Evolutionary conservation across 2,888 invertebrate genomes (phyloP), one percentile per base, ranked within the genome.

Genomic region (Geophilus truncorum): DNA sequence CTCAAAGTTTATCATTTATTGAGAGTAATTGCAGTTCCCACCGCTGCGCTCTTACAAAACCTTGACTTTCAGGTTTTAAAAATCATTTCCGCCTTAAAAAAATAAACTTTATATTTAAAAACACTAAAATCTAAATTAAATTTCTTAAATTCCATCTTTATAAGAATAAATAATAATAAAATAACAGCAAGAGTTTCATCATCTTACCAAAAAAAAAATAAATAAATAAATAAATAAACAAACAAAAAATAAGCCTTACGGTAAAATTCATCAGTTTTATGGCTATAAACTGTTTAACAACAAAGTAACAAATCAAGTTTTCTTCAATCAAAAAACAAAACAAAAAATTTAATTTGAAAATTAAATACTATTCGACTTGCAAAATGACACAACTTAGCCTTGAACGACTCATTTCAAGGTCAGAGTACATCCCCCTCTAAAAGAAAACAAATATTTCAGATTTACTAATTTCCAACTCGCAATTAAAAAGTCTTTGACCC

Each of bases 341-440:
- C 10, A 70, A 70, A 70, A 25, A 23, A 28, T 25, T 70, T 10
- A 25, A 70, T 15, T 70, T 28, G 25, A 12, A 4, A 70, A 28
- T 28, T 25, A 28, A 70, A 70, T n/a, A n/a, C 51, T 10, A 70
- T 70, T 70, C 70, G 28, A 70, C 9, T 70, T 70, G n/a, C n/a
- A 70, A n/a, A n/a, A 70, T 70, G 28, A 70, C 70, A 62, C 62
- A 62, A 28, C 0, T 23, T 70, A 70, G 70, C 28, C 70, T 70
- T 70, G 70, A 70, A 70, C 70, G 70, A 70, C 70, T 70, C 70
- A 70, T 70, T 70, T 28, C 15, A 70, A 70, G 70, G 70, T 70
- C 70, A 70, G 28, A 70, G 12, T 25, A 70, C 70, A n/a, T 51
- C 70, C 28, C 21, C 57, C 15, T 40, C 12, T 40, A 15, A 2